Percentiles rank a stretch among this genome's conserved stretches.
Evolutionary conservation across 2,888 invertebrate species (phyloP).

Genomic region (Ophion obscuratus): DNA sequence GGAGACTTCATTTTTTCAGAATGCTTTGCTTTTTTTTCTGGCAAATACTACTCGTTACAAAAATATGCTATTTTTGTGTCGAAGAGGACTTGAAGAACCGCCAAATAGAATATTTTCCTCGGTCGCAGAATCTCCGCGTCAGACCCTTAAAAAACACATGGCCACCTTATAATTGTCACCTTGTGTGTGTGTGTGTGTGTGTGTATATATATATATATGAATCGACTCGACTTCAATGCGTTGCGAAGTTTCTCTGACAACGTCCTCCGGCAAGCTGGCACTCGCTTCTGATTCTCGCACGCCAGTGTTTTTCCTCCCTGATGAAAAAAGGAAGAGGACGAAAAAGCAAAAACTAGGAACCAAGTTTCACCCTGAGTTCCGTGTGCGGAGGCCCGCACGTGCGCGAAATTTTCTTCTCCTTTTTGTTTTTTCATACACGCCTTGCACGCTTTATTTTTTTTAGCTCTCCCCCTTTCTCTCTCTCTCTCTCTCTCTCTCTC

Average conservation of each 20-base stretch:
- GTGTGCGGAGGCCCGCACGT: conserved; percentile 24
- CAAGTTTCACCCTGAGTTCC: not conserved
- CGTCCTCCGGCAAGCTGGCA: conserved; percentile 40
- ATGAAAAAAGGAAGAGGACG: conserved; percentile 6
- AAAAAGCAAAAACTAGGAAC: not conserved
- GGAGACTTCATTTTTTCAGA: no score
- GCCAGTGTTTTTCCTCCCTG: conserved; percentile 15
- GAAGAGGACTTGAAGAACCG: no score
- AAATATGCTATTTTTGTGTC: no score
- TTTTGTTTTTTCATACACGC: not conserved
- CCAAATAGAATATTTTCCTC: no score
- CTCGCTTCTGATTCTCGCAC: conserved; percentile 21
- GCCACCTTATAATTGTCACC: no score
- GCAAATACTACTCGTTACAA: no score
- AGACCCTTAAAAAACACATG: no score
- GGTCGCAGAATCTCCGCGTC: no score
- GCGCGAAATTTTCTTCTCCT: conserved; percentile 20
- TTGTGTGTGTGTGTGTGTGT: no score
- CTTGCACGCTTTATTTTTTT: not conserved
- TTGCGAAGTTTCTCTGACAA: conserved; percentile 19
- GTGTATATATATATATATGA: no score
- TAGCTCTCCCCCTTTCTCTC: not conserved
- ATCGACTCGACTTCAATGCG: not conserved
- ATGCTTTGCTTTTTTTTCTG: no score
- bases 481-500: not conserved